These are phyloP conservation scores for Falco peregrinus DNA, from an alignment of 2,797 vertebrate genomes.

Conservation along the genomic window DNA sequence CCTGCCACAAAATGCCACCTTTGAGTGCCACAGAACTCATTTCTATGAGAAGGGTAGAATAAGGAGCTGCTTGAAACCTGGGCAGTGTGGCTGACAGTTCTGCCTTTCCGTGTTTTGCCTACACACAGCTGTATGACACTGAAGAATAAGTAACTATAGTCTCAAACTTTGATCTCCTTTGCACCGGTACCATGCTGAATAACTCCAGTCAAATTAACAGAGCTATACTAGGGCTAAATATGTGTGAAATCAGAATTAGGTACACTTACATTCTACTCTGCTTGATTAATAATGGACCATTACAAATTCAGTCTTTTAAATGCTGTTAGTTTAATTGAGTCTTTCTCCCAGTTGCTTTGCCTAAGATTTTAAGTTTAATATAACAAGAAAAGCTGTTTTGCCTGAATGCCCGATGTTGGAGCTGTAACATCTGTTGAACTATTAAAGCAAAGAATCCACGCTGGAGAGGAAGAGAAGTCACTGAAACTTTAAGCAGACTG, in stretches of 20 bases:
- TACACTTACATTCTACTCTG: background rate
- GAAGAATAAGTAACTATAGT: background rate
- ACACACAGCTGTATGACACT: background rate
- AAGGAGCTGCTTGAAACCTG: background rate
- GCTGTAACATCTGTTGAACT: slow-evolving; percentile 51
- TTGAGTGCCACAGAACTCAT: background rate
- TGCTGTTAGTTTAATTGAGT: background rate
- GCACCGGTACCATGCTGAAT: background rate
- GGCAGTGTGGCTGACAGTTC: background rate
- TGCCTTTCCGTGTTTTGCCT: background rate
- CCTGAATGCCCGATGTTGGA: background rate
- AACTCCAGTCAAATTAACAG: background rate
- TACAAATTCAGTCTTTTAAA: background rate
- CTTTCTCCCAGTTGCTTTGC: background rate
- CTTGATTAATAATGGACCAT: background rate
- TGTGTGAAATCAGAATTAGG: background rate
- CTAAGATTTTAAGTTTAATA: background rate
- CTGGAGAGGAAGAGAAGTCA: slow-evolving; percentile 15
- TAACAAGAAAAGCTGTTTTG: background rate
- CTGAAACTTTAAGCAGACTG: background rate
- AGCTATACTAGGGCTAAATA: background rate
- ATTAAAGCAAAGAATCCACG: slow-evolving; percentile 21
- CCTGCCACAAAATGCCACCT: background rate
- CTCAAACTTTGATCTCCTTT: background rate
- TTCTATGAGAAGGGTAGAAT: background rate